phyloP scores from a whole-genome alignment of 2,888 invertebrate species.

The Meganola albula region DNA sequence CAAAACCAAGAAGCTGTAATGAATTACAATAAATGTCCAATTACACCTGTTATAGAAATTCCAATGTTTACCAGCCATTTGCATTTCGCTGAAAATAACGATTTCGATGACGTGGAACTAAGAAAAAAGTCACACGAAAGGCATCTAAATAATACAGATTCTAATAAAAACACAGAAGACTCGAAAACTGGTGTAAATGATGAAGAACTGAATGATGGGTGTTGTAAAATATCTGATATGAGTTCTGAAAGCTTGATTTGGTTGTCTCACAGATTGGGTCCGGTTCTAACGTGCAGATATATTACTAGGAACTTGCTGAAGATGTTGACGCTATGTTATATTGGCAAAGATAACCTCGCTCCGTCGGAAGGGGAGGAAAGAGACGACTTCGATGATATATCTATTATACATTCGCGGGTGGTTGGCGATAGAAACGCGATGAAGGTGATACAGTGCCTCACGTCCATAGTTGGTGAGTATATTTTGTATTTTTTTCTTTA shows the following conservation, averaged over 20 bases:
- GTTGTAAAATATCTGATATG: slow-evolving; percentile 87
- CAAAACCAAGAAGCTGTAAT: slow-evolving; percentile 27
- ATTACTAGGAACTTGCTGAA: slow-evolving; percentile 93
- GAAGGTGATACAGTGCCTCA: slow-evolving; percentile 93
- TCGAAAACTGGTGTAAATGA: slow-evolving; percentile 33
- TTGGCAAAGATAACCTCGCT: slow-evolving; percentile 86
- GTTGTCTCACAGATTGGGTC: slow-evolving; percentile 95
- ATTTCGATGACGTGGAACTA: slow-evolving; percentile 36
- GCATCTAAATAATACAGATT: slow-evolving; percentile 42
- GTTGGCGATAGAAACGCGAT: slow-evolving; percentile 88
- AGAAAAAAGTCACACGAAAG: slow-evolving; percentile 32
- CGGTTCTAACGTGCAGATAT: slow-evolving; percentile 94
- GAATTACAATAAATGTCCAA: slow-evolving; percentile 52
- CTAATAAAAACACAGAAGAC: slow-evolving; percentile 30
- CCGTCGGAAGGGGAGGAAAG: slow-evolving; percentile 60
- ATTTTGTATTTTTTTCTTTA: neutral
- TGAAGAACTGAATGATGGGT: slow-evolving; percentile 36
- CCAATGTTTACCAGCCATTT: slow-evolving; percentile 70
- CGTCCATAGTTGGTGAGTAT: slow-evolving; percentile 87
- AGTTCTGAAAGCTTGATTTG: slow-evolving; percentile 92
- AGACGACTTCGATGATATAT: slow-evolving; percentile 78
- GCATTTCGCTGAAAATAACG: slow-evolving; percentile 62
- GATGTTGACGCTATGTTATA: slow-evolving; percentile 96
- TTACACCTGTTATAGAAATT: slow-evolving; percentile 85
- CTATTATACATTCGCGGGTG: slow-evolving; percentile 81